Evolutionary conservation across 2,797 vertebrate species (phyloP).

Genomic region (Luscinia luscinia): DNA sequence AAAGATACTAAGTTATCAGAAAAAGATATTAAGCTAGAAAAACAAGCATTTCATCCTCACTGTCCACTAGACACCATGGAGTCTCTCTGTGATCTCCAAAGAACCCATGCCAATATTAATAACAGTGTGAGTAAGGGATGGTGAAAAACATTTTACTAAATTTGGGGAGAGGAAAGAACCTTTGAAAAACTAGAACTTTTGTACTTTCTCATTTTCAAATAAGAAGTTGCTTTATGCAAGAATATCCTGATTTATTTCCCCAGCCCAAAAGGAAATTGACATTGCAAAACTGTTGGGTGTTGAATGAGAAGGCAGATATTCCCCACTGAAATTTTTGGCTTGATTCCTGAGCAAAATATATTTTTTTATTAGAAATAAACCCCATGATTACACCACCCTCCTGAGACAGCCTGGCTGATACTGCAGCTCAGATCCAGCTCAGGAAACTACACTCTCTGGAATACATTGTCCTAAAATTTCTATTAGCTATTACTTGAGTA

Average conservation of each 20-base stretch:
- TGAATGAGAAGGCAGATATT: not conserved
- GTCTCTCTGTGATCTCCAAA: not conserved
- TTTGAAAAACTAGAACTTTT: not conserved
- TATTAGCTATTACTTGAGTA: not conserved
- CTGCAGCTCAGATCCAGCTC: not conserved
- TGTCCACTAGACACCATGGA: not conserved
- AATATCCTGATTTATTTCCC: not conserved
- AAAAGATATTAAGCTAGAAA: not conserved
- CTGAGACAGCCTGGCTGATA: not conserved
- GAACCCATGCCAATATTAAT: not conserved
- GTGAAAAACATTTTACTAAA: not conserved
- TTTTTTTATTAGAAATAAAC: not conserved
- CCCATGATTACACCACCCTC: not conserved
- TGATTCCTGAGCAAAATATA: not conserved
- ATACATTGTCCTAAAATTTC: not conserved
- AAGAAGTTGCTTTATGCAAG: not conserved
- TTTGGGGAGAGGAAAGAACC: not conserved
- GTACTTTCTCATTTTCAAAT: not conserved
- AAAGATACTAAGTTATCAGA: conserved; percentile 27
- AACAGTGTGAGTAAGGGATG: not conserved
- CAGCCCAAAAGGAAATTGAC: not conserved
- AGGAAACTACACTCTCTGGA: not conserved
- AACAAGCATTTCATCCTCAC: not conserved
- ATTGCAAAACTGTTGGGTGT: not conserved
- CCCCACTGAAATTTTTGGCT: not conserved